These are phyloP conservation scores for Drosophila mauritiana DNA, from an alignment of 1,140 invertebrate genomes.

Conservation along the genomic window DNA sequence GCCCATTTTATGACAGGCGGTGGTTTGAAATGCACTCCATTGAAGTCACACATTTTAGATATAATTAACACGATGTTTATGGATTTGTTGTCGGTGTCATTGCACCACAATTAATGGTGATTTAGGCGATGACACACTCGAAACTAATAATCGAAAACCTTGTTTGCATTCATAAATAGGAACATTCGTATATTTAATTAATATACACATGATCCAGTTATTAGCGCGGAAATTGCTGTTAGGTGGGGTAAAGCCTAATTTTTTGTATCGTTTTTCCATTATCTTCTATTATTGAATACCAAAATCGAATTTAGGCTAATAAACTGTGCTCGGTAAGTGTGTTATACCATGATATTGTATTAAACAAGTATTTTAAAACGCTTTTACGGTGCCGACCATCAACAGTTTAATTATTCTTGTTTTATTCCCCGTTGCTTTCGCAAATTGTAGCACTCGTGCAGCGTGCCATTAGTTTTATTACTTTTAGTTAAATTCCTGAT, in stretches of 20 bases:
- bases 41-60: conserved; percentile 3
- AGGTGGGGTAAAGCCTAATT: no score
- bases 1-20: background rate
- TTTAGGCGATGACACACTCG: background rate
- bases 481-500: conserved; percentile 27
- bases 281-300: no score
- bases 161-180: no score
- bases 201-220: no score
- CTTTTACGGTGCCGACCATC: background rate
- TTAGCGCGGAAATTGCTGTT: no score
- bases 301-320: background rate
- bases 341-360: background rate
- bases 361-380: background rate
- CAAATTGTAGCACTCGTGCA: background rate
- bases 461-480: background rate
- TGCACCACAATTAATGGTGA: background rate
- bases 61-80: background rate
- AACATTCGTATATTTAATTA: no score
- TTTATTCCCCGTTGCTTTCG: background rate
- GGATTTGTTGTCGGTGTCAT: background rate
- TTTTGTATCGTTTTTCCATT: no score
- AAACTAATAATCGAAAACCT: no score
- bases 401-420: background rate
- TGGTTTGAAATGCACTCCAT: background rate
- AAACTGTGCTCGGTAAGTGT: background rate